phyloP scores from a whole-genome alignment of 64 coral and sea anemone species.

The Trachythela sp. region DNA sequence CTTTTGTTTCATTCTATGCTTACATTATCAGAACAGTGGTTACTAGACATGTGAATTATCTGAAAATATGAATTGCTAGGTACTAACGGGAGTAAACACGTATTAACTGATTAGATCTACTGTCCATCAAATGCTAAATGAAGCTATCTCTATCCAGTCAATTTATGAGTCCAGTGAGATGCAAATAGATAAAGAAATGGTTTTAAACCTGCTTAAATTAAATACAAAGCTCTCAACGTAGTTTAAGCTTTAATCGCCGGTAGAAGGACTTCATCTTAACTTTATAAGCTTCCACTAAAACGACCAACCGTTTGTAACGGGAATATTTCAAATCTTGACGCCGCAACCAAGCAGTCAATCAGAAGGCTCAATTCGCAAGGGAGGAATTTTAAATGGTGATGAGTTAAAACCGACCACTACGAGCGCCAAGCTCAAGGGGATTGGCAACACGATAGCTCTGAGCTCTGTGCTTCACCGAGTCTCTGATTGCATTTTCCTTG shows the following conservation, averaged over 20 bases:
- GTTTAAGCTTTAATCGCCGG: neutral
- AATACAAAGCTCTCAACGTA: neutral
- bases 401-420: neutral
- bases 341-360: neutral
- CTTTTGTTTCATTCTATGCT: too few relatives aligned
- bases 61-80: too few relatives aligned
- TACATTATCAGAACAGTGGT: too few relatives aligned
- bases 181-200: too few relatives aligned
- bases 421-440: neutral
- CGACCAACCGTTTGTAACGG: neutral
- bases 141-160: too few relatives aligned
- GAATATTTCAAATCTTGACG: neutral
- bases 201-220: neutral
- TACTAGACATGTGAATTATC: too few relatives aligned
- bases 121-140: too few relatives aligned
- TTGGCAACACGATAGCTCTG: neutral
- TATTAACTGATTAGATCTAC: too few relatives aligned
- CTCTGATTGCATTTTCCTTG: neutral
- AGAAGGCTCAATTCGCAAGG: too few relatives aligned
- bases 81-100: too few relatives aligned
- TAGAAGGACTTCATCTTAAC: neutral
- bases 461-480: neutral
- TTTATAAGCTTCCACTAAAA: neutral
- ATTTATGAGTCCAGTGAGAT: too few relatives aligned
- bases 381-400: neutral